Conservation (phyloP, 2,888 invertebrate genomes). For the Clusia tigrina region DNA sequence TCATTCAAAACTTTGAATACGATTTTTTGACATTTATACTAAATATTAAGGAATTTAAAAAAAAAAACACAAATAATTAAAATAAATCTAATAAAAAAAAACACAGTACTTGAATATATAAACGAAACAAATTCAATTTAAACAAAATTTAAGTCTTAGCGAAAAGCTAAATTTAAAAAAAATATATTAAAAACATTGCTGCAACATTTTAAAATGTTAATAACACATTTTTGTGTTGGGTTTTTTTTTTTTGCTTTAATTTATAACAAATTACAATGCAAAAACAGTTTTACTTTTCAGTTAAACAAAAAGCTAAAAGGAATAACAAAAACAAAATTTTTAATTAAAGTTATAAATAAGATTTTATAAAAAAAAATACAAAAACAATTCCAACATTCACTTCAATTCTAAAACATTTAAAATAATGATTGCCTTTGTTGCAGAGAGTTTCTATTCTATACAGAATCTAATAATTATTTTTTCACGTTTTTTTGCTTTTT, state of each 20-base stretch:
- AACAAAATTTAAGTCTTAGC: constrained; percentile 18
- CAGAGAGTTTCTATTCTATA: no score
- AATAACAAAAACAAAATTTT: constrained; percentile 28
- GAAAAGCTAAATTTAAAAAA: constrained; percentile 32
- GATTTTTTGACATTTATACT: constrained; percentile 42
- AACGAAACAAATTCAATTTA: constrained; percentile 4
- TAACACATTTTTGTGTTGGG: constrained; percentile 16
- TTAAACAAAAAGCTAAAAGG: constrained; percentile 20
- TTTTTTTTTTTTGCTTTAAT: background rate
- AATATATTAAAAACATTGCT: constrained; percentile 33
- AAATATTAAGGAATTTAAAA: constrained; percentile 17
- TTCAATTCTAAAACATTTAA: constrained; percentile 6
- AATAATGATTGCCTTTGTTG: background rate
- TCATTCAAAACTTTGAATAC: constrained; percentile 61
- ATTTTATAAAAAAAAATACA: constrained; percentile 11
- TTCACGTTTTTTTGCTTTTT: background rate
- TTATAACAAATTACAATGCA: constrained; percentile 14
- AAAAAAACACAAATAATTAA: constrained; percentile 13
- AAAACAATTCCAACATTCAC: background rate
- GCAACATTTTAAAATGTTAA: constrained; percentile 20
- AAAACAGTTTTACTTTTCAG: constrained; percentile 1
- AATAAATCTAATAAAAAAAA: constrained; percentile 17
- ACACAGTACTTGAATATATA: background rate
- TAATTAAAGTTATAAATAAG: constrained; percentile 18
- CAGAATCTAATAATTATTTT: constrained; percentile 22